Evolutionary conservation across 2,888 invertebrate species (phyloP), one percentile per base, ranked within the genome.

Genomic region (Synanthedon vespiformis): DNA sequence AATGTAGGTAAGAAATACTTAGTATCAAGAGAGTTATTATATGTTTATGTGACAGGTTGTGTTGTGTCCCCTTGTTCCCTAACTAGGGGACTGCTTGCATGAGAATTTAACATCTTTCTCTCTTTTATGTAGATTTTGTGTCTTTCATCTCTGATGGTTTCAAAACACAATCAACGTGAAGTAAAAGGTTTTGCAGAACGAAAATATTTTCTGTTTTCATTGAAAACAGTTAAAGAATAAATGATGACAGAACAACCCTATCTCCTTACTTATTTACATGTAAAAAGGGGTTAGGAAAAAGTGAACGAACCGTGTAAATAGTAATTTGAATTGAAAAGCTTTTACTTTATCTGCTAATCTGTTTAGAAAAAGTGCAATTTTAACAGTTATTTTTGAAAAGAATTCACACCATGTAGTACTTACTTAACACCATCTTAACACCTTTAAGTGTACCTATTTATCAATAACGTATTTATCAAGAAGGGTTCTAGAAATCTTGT

Each of bases 151-250:
- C 44, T 13, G 68, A 77, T 74, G 64, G 65, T 70, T 70, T 69
- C 66, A 68, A 69, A 76, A 77, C 68, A 76, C 65, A 77, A 74
- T 75, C 68, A 72, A 68, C 69, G 64, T 67, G 65, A 70, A 68
- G 65, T 70, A 66, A 72, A 70, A 65, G 65, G 55, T 55, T 51
- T 55, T 51, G 41, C 52, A 53, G 49, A 59, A 58, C 52, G 57
- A 63, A 64, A 69, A 69, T 62, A 69, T 58, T 53, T 51, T 54
- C 52, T 75, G 68, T 74, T 74, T 62, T 68, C 63, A 62, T 55
- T 63, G 62, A 61, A 65, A 72, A 66, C 70, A 61, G 54, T 54
- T 58, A 56, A 63, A 67, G 64, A 65, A 65, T 63, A 65, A 62
- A 58, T 57, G 57, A 56, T 51, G 53, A 55, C 55, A 59, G 58